Conservation (phyloP, 1,140 invertebrate species). For the Drosophila kurseongensis region DNA sequence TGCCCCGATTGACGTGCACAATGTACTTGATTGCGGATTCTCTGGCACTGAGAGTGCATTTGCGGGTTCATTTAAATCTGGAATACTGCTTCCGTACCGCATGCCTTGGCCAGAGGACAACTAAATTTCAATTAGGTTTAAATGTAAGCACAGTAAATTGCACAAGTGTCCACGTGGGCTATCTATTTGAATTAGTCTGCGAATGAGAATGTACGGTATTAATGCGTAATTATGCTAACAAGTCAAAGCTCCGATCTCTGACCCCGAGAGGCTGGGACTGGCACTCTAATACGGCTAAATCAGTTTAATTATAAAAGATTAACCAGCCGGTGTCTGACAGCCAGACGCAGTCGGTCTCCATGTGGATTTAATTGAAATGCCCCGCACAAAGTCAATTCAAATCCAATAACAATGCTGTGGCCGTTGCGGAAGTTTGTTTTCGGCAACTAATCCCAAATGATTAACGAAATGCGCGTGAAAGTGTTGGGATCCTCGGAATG, state of each 20-base stretch:
- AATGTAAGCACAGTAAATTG: slow-evolving; percentile 67
- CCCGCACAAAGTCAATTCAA: slow-evolving; percentile 69
- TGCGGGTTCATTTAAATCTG: slow-evolving; percentile 35
- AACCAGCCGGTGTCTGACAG: slow-evolving; percentile 47
- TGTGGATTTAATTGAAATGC: slow-evolving; percentile 74
- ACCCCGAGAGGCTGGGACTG: slow-evolving; percentile 2
- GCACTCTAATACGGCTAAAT: slow-evolving; percentile 48
- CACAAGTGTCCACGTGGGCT: slow-evolving; percentile 48
- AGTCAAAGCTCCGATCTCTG: slow-evolving; percentile 57
- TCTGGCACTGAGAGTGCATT: slow-evolving; percentile 23
- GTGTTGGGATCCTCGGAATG: slow-evolving; percentile 56
- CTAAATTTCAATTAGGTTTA: slow-evolving; percentile 78
- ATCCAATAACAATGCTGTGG: slow-evolving; percentile 70
- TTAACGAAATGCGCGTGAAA: slow-evolving; percentile 81
- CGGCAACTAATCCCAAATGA: slow-evolving; percentile 75
- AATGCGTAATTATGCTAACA: slow-evolving; percentile 80
- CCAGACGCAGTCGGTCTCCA: slow-evolving; percentile 6
- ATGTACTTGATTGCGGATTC: slow-evolving; percentile 35
- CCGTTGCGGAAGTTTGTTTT: slow-evolving; percentile 69
- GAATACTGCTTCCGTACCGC: neutral
- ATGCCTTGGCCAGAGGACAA: slow-evolving; percentile 31
- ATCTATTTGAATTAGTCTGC: slow-evolving; percentile 66
- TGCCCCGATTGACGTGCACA: slow-evolving; percentile 2
- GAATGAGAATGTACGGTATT: slow-evolving; percentile 80
- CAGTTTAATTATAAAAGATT: slow-evolving; percentile 83